These are phyloP conservation scores for Himalopsyche anomala DNA, from an alignment of 2,888 invertebrate species.

Conservation along the genomic window DNA sequence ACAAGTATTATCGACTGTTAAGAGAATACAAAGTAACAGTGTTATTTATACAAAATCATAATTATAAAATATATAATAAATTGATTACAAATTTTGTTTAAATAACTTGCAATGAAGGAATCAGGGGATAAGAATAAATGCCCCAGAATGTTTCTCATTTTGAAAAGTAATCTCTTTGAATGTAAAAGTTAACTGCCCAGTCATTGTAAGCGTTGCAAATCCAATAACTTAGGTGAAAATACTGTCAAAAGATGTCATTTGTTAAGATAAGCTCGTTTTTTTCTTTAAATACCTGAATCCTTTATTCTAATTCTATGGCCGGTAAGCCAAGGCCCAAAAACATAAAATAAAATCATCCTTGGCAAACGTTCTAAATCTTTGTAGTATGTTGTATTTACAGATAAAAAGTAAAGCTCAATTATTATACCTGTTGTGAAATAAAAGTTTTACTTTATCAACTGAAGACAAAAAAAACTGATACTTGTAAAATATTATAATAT, in stretches of 20 bases:
- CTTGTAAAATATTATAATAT: too few relatives aligned
- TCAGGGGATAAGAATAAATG: neutral
- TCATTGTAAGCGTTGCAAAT: constrained; percentile 62
- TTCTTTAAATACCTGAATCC: constrained; percentile 24
- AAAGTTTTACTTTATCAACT: too few relatives aligned
- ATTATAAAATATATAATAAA: neutral
- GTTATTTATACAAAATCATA: too few relatives aligned
- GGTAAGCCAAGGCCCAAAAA: neutral
- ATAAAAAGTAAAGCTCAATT: too few relatives aligned
- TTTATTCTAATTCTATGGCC: constrained; percentile 3
- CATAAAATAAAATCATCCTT: constrained; percentile 11
- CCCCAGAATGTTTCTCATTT: neutral
- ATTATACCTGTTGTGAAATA: too few relatives aligned
- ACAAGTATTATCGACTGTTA: too few relatives aligned
- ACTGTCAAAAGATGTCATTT: constrained; percentile 62
- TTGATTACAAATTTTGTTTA: neutral
- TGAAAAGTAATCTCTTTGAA: constrained; percentile 51
- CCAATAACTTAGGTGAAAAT: constrained; percentile 65
- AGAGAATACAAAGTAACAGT: too few relatives aligned
- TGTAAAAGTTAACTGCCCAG: constrained; percentile 52
- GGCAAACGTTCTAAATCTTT: neutral
- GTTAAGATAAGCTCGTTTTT: constrained; percentile 57
- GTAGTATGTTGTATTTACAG: neutral
- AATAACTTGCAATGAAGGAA: neutral
- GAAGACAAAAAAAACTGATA: too few relatives aligned